Percentiles rank a stretch among this genome's conserved stretches.
These are phyloP conservation scores for Mnemiopsis leidyi DNA, from an alignment of 37 sponge, comb jelly and placozoan genomes.

Conservation along the genomic window DNA sequence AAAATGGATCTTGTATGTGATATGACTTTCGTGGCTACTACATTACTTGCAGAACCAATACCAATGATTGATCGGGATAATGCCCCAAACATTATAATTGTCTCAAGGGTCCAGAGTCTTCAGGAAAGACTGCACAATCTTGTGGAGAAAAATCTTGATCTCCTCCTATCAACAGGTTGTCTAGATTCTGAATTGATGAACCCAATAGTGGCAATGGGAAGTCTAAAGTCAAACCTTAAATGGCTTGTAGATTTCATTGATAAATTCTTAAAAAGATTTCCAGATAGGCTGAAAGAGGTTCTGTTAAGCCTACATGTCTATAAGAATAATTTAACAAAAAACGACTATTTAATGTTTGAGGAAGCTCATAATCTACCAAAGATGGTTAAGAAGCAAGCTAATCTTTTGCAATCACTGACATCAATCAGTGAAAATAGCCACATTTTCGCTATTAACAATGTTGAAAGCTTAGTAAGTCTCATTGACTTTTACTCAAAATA, in stretches of 20 bases:
- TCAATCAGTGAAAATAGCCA: not conserved
- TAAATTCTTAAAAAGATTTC: not conserved
- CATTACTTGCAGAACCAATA: not conserved
- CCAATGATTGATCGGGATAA: not conserved
- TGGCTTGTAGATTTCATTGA: not conserved
- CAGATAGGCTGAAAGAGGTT: constrained; percentile 19
- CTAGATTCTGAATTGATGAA: not conserved
- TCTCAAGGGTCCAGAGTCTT: not conserved
- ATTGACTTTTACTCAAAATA: constrained; percentile 10
- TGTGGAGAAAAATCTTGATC: not conserved
- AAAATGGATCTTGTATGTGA: not conserved
- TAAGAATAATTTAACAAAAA: not conserved
- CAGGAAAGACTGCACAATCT: not conserved
- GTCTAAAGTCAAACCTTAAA: not conserved
- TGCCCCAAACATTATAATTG: not conserved
- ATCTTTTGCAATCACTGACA: not conserved
- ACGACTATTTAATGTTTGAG: not conserved
- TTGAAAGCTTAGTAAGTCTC: not conserved
- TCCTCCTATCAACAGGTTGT: not conserved
- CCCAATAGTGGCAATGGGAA: not conserved
- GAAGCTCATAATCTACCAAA: not conserved
- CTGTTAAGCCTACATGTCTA: not conserved
- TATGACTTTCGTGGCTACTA: constrained; percentile 1
- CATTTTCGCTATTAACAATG: not conserved
- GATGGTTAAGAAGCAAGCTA: not conserved